These are phyloP conservation scores for Engraulis encrasicolus DNA, from an alignment of 2,113 vertebrate genomes.

Conservation along the genomic window DNA sequence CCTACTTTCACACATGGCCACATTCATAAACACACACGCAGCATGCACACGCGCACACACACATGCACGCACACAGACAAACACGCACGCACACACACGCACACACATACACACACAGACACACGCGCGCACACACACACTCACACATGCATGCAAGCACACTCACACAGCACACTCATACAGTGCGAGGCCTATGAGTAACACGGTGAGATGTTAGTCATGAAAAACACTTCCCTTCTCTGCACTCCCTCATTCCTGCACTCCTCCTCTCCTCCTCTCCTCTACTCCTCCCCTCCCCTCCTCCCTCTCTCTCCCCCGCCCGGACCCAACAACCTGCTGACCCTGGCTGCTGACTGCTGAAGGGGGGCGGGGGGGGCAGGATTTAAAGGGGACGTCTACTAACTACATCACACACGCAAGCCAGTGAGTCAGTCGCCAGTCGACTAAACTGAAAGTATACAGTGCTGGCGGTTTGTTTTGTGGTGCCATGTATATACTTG, in stretches of 20 bases:
- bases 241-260: too few relatives aligned
- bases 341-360: too few relatives aligned
- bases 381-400: conserved; percentile 41
- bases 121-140: not conserved
- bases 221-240: conserved; percentile 23
- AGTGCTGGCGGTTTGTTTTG: not conserved
- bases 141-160: not conserved
- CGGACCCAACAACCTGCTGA: conserved; percentile 40
- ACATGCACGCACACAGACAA: not conserved
- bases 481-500: not conserved
- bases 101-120: not conserved
- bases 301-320: not conserved
- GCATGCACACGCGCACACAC: not conserved
- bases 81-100: not conserved
- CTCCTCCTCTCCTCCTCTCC: too few relatives aligned
- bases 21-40: not conserved
- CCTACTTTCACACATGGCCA: conserved; percentile 2
- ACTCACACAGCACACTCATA: conserved; percentile 17
- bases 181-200: conserved; percentile 28
- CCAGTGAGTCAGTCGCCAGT: too few relatives aligned
- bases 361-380: too few relatives aligned
- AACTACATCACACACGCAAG: not conserved
- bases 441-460: not conserved
- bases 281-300: not conserved
- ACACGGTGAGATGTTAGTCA: conserved; percentile 33